These are phyloP conservation scores for Dendrolimus kikuchii DNA, from an alignment of 1,140 invertebrate species.

Conservation along the genomic window DNA sequence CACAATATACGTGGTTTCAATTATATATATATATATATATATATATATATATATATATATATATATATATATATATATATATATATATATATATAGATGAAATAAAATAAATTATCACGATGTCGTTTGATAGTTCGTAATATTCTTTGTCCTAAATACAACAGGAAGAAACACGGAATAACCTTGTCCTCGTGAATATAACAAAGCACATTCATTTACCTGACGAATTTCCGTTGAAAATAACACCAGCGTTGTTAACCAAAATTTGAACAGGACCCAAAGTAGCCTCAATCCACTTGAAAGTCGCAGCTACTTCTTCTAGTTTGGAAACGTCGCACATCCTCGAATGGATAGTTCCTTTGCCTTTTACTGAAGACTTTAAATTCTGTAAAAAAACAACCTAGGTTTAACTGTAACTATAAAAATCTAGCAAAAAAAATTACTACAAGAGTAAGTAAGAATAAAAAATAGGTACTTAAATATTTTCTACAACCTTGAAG, in stretches of 20 bases:
- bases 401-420: background rate
- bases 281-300: slow-evolving; percentile 75
- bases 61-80: no score
- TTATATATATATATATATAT: no score
- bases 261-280: slow-evolving; percentile 79
- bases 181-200: no score
- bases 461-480: no score
- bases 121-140: no score
- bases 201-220: slow-evolving; percentile 19
- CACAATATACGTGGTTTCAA: no score
- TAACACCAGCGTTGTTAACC: slow-evolving; percentile 82
- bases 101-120: no score
- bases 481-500: no score
- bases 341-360: slow-evolving; percentile 41
- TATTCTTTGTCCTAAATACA: no score
- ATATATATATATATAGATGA: no score
- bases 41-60: no score
- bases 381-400: slow-evolving; percentile 23
- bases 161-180: no score
- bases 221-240: slow-evolving; percentile 41
- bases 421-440: background rate
- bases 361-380: slow-evolving; percentile 22
- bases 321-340: slow-evolving; percentile 77
- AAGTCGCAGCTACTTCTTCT: slow-evolving; percentile 77
- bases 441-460: background rate